A percentile compares a stretch with the other conserved stretches of the same genome.
Conservation (phyloP, 2,113 vertebrate species). For the Lonchura striata region DNA sequence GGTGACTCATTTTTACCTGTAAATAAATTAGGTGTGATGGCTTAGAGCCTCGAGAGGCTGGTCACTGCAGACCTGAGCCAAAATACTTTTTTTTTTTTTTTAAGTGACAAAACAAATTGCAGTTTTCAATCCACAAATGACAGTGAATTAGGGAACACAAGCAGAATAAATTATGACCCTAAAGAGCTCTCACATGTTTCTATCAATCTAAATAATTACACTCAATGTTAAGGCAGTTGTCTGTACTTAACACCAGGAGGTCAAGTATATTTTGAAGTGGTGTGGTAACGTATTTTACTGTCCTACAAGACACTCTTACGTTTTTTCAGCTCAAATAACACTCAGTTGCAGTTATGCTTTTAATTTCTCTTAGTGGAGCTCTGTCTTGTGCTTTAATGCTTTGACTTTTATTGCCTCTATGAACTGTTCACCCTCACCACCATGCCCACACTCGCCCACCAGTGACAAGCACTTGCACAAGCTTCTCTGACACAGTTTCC, state of each 20-base stretch:
- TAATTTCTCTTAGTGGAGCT: neutral
- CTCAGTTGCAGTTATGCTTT: neutral
- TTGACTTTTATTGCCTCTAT: neutral
- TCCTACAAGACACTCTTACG: neutral
- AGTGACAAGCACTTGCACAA: neutral
- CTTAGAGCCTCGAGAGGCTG: neutral
- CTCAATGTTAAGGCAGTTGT: neutral
- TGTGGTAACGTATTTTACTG: neutral
- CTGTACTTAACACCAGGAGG: neutral
- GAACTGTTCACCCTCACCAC: neutral
- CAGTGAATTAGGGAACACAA: neutral
- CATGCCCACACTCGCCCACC: neutral
- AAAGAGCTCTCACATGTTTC: neutral
- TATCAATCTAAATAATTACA: neutral
- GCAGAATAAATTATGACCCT: neutral
- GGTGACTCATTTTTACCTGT: conserved; percentile 33
- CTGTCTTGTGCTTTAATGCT: neutral
- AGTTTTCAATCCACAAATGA: neutral
- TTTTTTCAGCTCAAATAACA: neutral
- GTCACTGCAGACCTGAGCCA: neutral
- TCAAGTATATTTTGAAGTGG: neutral
- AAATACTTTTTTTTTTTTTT: neutral
- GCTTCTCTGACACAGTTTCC: neutral
- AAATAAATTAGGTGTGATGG: conserved; percentile 25
- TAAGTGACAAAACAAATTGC: neutral